Evolutionary conservation across 2,888 invertebrate genomes (phyloP).

Genomic region (Sesia bembeciformis): DNA sequence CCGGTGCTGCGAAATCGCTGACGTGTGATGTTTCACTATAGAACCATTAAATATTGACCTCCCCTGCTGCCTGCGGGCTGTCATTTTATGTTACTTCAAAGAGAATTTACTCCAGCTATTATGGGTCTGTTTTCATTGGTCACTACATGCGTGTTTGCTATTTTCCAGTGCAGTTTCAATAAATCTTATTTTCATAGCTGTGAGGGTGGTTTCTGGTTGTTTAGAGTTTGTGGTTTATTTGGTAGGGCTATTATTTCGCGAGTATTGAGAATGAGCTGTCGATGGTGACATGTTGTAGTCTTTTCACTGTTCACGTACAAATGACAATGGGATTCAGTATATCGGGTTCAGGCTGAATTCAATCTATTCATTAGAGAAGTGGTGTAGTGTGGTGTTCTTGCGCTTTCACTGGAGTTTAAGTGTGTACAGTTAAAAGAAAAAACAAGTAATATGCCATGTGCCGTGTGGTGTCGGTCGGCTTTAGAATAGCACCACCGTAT

Average conservation of each 20-base stretch:
- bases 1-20: slow-evolving; percentile 51
- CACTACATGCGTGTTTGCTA: slow-evolving; percentile 19
- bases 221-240: slow-evolving; percentile 3
- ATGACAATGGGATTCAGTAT: slow-evolving; percentile 5
- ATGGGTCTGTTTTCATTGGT: slow-evolving; percentile 32
- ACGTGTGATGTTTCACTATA: slow-evolving; percentile 52
- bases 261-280: slow-evolving; percentile 61
- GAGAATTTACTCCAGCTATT: slow-evolving; percentile 2
- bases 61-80: slow-evolving; percentile 9
- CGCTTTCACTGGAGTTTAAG: too few relatives aligned
- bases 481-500: too few relatives aligned
- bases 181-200: slow-evolving; percentile 4
- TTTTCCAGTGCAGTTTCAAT: slow-evolving; percentile 13
- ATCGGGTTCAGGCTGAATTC: background rate
- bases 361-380: too few relatives aligned
- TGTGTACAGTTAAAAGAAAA: too few relatives aligned
- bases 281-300: slow-evolving; percentile 65
- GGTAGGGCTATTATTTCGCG: slow-evolving; percentile 44
- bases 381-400: too few relatives aligned
- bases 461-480: too few relatives aligned
- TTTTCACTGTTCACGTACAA: slow-evolving; percentile 48
- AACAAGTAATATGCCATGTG: too few relatives aligned
- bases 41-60: slow-evolving; percentile 25
- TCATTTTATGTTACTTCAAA: slow-evolving; percentile 1
- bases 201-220: slow-evolving; percentile 22